These are phyloP conservation scores for Steinernema khuongi DNA, from an alignment of 1,140 invertebrate species.

Conservation along the genomic window DNA sequence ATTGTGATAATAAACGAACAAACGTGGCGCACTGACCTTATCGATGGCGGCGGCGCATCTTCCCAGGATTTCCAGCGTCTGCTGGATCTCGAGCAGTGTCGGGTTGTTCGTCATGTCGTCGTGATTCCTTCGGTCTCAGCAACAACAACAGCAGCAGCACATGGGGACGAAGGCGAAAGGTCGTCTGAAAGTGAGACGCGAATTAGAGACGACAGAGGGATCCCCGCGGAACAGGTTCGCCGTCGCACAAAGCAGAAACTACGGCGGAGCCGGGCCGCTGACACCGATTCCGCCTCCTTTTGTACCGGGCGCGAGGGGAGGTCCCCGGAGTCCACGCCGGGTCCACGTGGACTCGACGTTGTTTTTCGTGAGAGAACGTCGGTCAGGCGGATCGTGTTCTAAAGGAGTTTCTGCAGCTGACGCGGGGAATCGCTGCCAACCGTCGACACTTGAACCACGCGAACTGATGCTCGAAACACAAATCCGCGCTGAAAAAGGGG, in stretches of 20 bases:
- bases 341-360: background rate
- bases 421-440: too few species aligned
- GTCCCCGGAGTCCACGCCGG: background rate
- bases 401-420: too few species aligned
- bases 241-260: background rate
- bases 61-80: background rate
- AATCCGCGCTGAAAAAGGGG: too few species aligned
- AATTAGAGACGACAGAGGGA: background rate
- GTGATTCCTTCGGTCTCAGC: too few species aligned
- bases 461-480: too few species aligned
- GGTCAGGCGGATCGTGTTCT: too few species aligned
- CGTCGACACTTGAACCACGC: too few species aligned
- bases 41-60: background rate
- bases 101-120: background rate
- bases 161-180: background rate
- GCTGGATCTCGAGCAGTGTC: background rate
- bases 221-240: background rate
- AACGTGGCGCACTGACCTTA: background rate
- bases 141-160: background rate
- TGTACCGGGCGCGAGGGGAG: background rate
- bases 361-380: background rate
- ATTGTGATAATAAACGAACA: too few species aligned
- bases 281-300: background rate
- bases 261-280: background rate
- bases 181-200: background rate